These are phyloP conservation scores for Martes martes DNA, from an alignment of 2,113 vertebrate genomes.

Conservation along the genomic window DNA sequence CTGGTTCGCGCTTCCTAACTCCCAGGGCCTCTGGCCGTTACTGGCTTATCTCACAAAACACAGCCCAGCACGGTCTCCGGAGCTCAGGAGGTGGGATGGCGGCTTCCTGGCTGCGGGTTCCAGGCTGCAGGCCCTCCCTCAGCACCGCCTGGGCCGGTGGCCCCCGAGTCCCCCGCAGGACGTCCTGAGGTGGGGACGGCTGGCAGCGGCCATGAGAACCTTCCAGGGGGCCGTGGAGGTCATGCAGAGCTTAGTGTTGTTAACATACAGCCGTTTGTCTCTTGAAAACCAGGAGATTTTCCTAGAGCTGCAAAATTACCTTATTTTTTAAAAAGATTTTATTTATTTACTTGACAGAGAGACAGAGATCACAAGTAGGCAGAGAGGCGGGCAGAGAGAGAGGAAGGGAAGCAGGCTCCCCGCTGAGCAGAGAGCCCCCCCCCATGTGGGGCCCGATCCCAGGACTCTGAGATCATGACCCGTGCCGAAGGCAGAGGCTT, in stretches of 20 bases:
- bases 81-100: neutral
- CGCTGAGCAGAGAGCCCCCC: too few species aligned
- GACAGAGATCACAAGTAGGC: too few species aligned
- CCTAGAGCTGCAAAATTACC: neutral
- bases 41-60: neutral
- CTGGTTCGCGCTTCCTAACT: neutral
- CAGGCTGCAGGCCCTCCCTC: neutral
- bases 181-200: neutral
- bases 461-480: too few species aligned
- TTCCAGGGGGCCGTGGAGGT: neutral
- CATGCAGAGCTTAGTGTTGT: neutral
- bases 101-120: neutral
- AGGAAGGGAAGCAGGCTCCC: too few species aligned
- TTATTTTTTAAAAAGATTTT: neutral
- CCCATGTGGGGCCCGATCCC: too few species aligned
- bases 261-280: accelerated
- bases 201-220: neutral
- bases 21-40: accelerated
- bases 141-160: neutral
- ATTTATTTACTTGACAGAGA: too few species aligned
- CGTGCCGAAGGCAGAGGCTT: too few species aligned
- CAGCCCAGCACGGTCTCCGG: neutral
- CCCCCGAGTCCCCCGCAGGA: neutral
- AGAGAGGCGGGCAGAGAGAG: too few species aligned
- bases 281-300: neutral